Evolutionary conservation across 1,140 invertebrate genomes (phyloP).

Genomic region (Drosophila lacteicornis): DNA sequence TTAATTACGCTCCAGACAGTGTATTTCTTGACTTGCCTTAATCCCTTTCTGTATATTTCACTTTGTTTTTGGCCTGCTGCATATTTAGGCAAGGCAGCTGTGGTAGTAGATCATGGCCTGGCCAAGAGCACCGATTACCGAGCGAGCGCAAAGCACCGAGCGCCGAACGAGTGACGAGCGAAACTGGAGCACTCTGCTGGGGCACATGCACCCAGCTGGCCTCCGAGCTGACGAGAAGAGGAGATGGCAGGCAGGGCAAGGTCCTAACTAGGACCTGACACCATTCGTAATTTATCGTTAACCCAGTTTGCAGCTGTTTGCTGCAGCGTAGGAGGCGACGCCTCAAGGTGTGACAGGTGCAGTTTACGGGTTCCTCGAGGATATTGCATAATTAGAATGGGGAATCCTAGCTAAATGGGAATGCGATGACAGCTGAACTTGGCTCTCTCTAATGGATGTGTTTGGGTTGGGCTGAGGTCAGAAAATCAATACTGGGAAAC

Average conservation of each 20-base stretch:
- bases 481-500: slow-evolving; percentile 30
- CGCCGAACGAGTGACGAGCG: slow-evolving; percentile 15
- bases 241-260: slow-evolving; percentile 13
- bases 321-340: slow-evolving; percentile 29
- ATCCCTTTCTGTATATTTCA: neutral
- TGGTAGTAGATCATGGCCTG: slow-evolving; percentile 81
- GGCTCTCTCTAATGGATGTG: neutral
- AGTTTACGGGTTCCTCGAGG: slow-evolving; percentile 50
- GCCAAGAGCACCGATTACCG: slow-evolving; percentile 37
- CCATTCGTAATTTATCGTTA: slow-evolving; percentile 79
- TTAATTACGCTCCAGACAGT: neutral
- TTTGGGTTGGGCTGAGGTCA: neutral
- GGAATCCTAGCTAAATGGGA: slow-evolving; percentile 1
- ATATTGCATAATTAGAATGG: slow-evolving; percentile 64
- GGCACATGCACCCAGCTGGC: slow-evolving; percentile 67
- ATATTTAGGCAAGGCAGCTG: slow-evolving; percentile 31
- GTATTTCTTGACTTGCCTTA: neutral
- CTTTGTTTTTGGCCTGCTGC: slow-evolving; percentile 2
- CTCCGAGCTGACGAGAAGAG: slow-evolving; percentile 32
- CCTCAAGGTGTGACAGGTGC: slow-evolving; percentile 46
- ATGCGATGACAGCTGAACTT: slow-evolving; percentile 23
- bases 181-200: slow-evolving; percentile 63
- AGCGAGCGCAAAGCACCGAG: slow-evolving; percentile 7
- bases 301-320: slow-evolving; percentile 59
- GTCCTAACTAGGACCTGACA: slow-evolving; percentile 74